phyloP scores from a whole-genome alignment of 2,888 invertebrate genomes.

The Erebia palarica region DNA sequence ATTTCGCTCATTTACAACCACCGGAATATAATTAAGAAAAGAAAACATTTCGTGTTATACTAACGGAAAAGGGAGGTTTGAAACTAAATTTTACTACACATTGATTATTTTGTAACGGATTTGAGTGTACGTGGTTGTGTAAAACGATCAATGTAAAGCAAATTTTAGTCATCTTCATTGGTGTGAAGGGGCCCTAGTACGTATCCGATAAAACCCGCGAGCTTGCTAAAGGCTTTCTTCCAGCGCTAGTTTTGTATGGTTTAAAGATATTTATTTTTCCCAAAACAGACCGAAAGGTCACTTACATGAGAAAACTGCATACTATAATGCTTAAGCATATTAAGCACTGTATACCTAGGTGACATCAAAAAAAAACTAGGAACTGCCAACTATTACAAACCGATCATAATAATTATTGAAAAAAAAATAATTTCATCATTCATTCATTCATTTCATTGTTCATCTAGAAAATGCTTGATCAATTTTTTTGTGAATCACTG shows the following conservation, averaged over 20 bases:
- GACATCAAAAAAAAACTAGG: too few species aligned
- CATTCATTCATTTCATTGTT: too few species aligned
- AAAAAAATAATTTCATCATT: too few species aligned
- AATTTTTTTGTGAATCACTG: too few species aligned
- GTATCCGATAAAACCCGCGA: conserved; percentile 32
- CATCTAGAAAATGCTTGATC: too few species aligned
- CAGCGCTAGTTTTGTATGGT: conserved; percentile 23
- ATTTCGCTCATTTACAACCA: conserved; percentile 35
- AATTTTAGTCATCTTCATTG: conserved; percentile 26
- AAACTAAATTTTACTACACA: conserved; percentile 25
- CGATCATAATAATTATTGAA: too few species aligned
- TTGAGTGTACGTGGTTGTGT: not conserved
- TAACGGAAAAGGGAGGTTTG: conserved; percentile 2
- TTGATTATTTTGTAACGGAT: conserved; percentile 15
- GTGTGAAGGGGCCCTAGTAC: conserved; percentile 22
- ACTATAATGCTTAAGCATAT: too few species aligned
- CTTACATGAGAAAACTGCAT: too few species aligned
- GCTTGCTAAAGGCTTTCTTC: conserved; percentile 26
- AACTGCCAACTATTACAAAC: too few species aligned
- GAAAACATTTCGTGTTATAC: conserved; percentile 26
- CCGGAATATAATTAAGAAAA: conserved; percentile 35
- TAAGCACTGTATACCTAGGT: too few species aligned
- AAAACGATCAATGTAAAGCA: conserved; percentile 28
- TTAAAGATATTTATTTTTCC: conserved; percentile 7
- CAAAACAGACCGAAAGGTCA: too few species aligned